Evolutionary conservation across 2,113 vertebrate species (phyloP).

Genomic region (Oreochromis spilurus): DNA sequence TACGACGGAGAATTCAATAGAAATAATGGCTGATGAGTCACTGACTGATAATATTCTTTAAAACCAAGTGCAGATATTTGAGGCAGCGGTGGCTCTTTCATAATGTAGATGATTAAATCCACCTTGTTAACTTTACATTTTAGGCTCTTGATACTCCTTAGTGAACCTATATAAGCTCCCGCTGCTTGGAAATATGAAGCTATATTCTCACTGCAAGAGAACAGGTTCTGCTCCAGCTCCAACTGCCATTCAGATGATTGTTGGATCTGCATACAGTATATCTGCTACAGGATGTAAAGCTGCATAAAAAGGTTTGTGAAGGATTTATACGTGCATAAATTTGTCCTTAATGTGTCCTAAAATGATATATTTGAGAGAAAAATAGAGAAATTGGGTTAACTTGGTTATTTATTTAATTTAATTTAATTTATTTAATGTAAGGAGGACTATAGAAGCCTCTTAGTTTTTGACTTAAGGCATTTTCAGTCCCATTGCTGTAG

Average conservation of each 20-base stretch:
- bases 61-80: background rate
- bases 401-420: background rate
- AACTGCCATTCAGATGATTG: background rate
- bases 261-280: background rate
- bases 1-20: background rate
- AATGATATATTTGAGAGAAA: background rate
- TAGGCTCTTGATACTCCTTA: background rate
- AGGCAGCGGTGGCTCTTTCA: background rate
- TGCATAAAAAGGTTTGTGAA: background rate
- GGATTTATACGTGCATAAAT: background rate
- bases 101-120: slow-evolving; percentile 14
- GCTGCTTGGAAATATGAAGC: background rate
- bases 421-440: background rate
- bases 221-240: background rate
- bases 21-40: background rate
- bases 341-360: background rate
- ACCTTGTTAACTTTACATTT: slow-evolving; percentile 12
- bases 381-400: background rate
- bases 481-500: background rate
- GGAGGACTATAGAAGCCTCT: background rate
- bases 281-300: background rate
- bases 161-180: background rate
- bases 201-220: background rate
- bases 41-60: background rate
- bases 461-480: background rate